Base-by-base conservation (phyloP, 2,888 invertebrate genomes). In the Limnephilus marmoratus region DNA sequence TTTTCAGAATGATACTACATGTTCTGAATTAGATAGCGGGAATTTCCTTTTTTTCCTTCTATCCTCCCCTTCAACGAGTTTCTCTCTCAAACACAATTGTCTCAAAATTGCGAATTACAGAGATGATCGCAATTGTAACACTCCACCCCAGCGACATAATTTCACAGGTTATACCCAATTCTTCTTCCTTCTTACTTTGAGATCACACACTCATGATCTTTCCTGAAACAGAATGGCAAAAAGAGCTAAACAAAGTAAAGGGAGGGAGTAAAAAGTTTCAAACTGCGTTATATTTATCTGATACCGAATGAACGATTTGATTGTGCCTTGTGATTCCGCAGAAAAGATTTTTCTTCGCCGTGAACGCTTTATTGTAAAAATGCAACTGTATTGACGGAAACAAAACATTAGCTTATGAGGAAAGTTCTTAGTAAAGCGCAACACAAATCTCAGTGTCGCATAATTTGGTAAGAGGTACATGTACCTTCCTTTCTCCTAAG, bases 61-160 rank as follows among this genome's bases (percentile, higher is more conserved):
- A 53, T 53, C 29, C 68, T 37, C 68, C 87, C 87, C 68, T 68
- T 29, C 31, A 18, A 15, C 34, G 34, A 86, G 18, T 87, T 53
- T 37, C 37, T 34, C 24, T 31, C 68, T 53, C 53, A 68, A 87
- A 87, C 68, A 87, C 53, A 53, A 87, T 87, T 87, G 87, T 87
- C 87, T 68, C 87, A 53, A 68, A 87, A 18, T 87, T 31, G 87
- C 87, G 31, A 68, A 87, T 87, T 87, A 87, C 68, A 87, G 68
- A n/a, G 87, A 87, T 87, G 87, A 87, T 87, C 87, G 68, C 87
- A 87, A 87, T 87, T 53, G 53, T 53, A 87, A 68, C 53, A 68
- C 68, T 68, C 87, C 34, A 53, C 87, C 86, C 86, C 45, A 83
- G 29, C 24, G 37, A 85, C 41, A 85, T 85, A 85, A 85, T 2